phyloP scores from a whole-genome alignment of 2,113 vertebrate genomes.

The Melanerpes aurifrons region DNA sequence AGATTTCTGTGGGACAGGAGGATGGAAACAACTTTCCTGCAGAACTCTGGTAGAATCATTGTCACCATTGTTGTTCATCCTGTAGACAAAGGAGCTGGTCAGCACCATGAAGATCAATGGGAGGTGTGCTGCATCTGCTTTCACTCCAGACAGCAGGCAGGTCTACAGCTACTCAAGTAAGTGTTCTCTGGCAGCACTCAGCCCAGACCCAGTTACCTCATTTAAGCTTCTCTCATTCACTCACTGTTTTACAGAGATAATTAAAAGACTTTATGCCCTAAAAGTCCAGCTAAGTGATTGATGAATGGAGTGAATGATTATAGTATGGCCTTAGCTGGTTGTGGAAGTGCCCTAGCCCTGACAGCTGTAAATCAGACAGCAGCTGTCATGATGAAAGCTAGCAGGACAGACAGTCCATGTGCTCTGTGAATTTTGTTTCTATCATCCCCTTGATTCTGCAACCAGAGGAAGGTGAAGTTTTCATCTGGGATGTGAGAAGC shows the following conservation, averaged over 20 bases:
- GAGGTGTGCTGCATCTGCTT: slow-evolving; percentile 77
- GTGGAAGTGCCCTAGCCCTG: not conserved
- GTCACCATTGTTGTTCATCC: not conserved
- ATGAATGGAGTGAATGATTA: not conserved
- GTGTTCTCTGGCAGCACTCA: not conserved
- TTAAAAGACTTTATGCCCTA: not conserved
- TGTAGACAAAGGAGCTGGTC: slow-evolving; percentile 91
- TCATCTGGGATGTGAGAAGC: slow-evolving; percentile 91
- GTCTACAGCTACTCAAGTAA: slow-evolving; percentile 87
- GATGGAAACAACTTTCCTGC: not conserved
- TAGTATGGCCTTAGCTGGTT: not conserved
- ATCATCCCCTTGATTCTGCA: not conserved
- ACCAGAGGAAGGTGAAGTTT: slow-evolving; percentile 91
- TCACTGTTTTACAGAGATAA: not conserved
- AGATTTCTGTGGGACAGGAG: not conserved
- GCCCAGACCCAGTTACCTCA: not conserved
- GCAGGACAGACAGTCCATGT: too few species aligned
- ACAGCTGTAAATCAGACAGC: too few species aligned
- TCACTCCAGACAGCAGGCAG: slow-evolving; percentile 86
- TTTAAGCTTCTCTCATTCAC: accelerated
- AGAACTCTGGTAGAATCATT: not conserved
- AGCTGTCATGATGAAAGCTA: too few species aligned
- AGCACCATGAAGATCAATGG: slow-evolving; percentile 92
- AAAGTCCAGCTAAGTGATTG: not conserved
- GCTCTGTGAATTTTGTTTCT: not conserved